Percentiles rank a stretch among this genome's conserved stretches.
phyloP scores from a whole-genome alignment of 2,888 invertebrate genomes.

The Brachyptera risi region DNA sequence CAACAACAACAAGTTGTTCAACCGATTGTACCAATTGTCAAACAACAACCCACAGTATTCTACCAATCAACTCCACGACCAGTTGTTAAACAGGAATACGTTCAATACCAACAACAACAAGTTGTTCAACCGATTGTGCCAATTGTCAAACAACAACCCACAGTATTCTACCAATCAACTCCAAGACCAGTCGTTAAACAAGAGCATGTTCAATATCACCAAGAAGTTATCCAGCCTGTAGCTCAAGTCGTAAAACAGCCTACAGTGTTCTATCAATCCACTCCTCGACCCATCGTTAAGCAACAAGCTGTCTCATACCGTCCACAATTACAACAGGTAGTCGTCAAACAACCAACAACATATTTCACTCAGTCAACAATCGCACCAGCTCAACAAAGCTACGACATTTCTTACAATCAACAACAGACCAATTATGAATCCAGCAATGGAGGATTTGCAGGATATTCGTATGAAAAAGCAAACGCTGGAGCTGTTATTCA shows the following conservation, averaged over 20 bases:
- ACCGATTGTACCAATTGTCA: neutral
- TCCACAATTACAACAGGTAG: too few species aligned
- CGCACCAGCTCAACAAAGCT: too few species aligned
- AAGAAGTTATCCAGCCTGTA: neutral
- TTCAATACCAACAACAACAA: too few species aligned
- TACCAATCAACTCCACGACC: slow-evolving; percentile 8
- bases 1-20: neutral
- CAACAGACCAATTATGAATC: too few species aligned
- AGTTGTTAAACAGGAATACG: neutral
- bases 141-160: neutral
- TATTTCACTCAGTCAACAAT: neutral
- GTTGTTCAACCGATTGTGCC: neutral
- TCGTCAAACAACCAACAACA: slow-evolving; percentile 21
- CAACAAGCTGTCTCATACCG: slow-evolving; percentile 14
- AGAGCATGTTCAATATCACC: neutral
- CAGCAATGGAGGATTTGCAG: too few species aligned
- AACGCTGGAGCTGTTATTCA: too few species aligned
- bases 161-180: neutral
- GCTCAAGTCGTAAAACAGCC: neutral
- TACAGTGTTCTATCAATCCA: neutral
- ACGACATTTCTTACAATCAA: too few species aligned
- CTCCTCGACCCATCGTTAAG: slow-evolving; percentile 1
- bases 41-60: neutral
- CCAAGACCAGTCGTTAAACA: neutral
- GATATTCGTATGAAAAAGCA: neutral